Evolutionary conservation across 92 coral and sea anemone genomes (phyloP).

Genomic region (Nematostella vectensis): DNA sequence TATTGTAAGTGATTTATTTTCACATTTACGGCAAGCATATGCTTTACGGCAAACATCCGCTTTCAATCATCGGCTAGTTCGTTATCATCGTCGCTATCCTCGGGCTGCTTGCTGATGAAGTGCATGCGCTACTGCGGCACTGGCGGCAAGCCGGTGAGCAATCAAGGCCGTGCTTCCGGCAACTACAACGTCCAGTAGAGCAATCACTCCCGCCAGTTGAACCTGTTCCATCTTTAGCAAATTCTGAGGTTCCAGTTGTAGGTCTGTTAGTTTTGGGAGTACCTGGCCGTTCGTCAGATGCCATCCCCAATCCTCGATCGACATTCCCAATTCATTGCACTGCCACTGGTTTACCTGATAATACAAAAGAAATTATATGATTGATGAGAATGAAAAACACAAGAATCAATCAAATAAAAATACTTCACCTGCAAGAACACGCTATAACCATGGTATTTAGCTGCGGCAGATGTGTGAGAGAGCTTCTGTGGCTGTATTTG

Average conservation of each 20-base stretch:
- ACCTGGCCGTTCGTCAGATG: constrained; percentile 11
- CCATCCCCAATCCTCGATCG: constrained; percentile 30
- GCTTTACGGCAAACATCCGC: neutral
- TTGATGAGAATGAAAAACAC: no score
- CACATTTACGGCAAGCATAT: neutral
- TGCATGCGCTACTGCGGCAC: constrained; percentile 35
- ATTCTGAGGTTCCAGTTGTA: constrained; percentile 27
- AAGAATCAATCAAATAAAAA: no score
- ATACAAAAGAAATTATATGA: no score
- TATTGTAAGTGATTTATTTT: neutral
- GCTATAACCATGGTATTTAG: constrained; percentile 1
- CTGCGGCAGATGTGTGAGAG: neutral
- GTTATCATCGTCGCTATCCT: neutral
- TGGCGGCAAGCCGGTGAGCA: constrained; percentile 51
- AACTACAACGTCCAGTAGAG: constrained; percentile 36
- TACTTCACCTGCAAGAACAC: constrained; percentile 6
- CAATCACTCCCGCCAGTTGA: constrained; percentile 41
- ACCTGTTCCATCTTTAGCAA: constrained; percentile 35
- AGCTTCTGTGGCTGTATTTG: constrained; percentile 10
- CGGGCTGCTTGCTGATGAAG: constrained; percentile 6
- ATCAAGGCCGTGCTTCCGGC: constrained; percentile 42
- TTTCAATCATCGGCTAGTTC: neutral
- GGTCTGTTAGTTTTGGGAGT: constrained; percentile 24
- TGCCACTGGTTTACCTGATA: constrained; percentile 27
- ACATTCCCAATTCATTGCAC: constrained; percentile 2